phyloP scores from a whole-genome alignment of 37 sponge, comb jelly and placozoan species.

The Cliona cf. orientalis region DNA sequence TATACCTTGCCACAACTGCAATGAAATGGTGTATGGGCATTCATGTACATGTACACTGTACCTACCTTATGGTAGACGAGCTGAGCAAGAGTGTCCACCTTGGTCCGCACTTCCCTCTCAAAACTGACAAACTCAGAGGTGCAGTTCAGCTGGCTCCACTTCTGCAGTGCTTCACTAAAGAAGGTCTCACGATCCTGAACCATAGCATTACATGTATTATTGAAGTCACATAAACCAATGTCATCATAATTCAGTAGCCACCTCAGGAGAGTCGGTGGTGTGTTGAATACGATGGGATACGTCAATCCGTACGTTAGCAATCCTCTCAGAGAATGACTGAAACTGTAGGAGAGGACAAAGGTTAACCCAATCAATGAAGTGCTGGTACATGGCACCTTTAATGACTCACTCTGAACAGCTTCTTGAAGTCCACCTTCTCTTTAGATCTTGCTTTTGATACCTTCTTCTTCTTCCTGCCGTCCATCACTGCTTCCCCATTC shows the following conservation, averaged over 20 bases:
- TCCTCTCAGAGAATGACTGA: slow-evolving; percentile 74
- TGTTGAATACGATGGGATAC: slow-evolving; percentile 48
- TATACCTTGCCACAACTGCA: too few species aligned
- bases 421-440: slow-evolving; percentile 45
- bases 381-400: background rate
- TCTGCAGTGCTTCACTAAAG: slow-evolving; percentile 72
- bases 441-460: background rate
- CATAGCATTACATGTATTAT: background rate
- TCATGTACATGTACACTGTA: too few species aligned
- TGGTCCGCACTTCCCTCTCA: slow-evolving; percentile 21
- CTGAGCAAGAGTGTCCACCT: slow-evolving; percentile 50
- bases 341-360: too few species aligned
- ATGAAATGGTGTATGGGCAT: too few species aligned
- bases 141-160: slow-evolving; percentile 92
- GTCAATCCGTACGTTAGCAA: slow-evolving; percentile 71
- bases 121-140: slow-evolving; percentile 71
- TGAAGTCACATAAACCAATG: background rate
- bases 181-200: slow-evolving; percentile 74
- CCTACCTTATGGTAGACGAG: slow-evolving; percentile 81
- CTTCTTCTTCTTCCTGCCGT: background rate
- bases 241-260: background rate
- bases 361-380: background rate
- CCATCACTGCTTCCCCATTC: background rate
- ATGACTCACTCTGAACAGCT: slow-evolving; percentile 52
- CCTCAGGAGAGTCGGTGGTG: slow-evolving; percentile 43